These are phyloP conservation scores for Palythoa heliodiscus DNA, from an alignment of 92 coral and sea anemone genomes.

Conservation along the genomic window DNA sequence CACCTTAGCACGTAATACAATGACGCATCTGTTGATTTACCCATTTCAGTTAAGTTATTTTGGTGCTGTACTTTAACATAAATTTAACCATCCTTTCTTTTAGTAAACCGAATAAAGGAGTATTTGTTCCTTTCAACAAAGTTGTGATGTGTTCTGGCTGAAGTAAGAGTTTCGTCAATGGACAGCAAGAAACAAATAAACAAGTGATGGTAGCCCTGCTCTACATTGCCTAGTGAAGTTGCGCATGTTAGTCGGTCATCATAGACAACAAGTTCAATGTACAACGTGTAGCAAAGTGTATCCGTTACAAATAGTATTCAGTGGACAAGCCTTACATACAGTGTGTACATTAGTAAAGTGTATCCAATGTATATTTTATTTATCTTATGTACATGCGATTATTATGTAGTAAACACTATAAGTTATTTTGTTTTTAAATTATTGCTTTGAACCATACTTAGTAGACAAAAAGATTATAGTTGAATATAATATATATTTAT, in stretches of 20 bases:
- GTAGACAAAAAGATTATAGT: too few species aligned
- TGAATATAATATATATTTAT: too few species aligned
- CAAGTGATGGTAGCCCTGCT: neutral
- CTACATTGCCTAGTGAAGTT: neutral
- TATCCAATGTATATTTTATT: neutral
- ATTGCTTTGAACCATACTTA: too few species aligned
- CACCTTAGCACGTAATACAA: too few species aligned
- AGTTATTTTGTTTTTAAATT: too few species aligned
- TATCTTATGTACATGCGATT: too few species aligned
- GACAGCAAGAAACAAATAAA: neutral
- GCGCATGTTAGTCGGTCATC: too few species aligned
- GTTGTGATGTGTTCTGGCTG: slow-evolving; percentile 83
- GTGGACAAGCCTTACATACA: neutral
- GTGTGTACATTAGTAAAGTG: neutral
- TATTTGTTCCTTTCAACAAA: slow-evolving; percentile 78
- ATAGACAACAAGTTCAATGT: neutral
- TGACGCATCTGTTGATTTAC: too few species aligned
- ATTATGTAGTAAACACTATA: too few species aligned
- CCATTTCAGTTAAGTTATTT: too few species aligned
- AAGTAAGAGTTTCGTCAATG: neutral
- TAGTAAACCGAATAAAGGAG: slow-evolving; percentile 83
- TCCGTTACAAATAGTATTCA: neutral
- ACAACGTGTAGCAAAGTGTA: neutral
- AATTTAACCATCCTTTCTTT: neutral
- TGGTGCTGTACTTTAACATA: neutral